phyloP scores from a whole-genome alignment of 2,797 vertebrate species.

The Diglossa cyanea region DNA sequence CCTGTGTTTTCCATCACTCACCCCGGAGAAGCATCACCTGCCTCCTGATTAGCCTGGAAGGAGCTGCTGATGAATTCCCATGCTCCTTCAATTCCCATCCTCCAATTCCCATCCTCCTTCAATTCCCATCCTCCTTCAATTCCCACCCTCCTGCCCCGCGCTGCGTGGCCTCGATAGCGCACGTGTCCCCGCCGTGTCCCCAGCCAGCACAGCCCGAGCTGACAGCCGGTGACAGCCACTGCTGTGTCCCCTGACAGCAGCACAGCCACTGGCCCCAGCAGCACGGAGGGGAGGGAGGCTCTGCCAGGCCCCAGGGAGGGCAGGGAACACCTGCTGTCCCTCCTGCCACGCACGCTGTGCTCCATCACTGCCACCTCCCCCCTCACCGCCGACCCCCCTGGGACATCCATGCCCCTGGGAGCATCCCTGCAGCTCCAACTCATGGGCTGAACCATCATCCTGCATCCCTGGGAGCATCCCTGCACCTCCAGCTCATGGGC shows the following conservation, averaged over 20 bases:
- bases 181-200: not conserved
- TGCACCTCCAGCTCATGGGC: no score
- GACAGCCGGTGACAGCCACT: not conserved
- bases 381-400: not conserved
- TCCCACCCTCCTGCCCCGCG: not conserved
- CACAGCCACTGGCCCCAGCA: not conserved
- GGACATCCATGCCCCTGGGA: not conserved
- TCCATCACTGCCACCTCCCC: not conserved
- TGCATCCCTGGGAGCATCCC: not conserved
- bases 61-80: not conserved
- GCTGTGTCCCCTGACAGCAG: not conserved
- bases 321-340: not conserved
- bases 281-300: not conserved
- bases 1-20: not conserved
- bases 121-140: not conserved
- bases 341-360: fast-evolving
- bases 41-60: not conserved
- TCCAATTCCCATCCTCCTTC: constrained; percentile 11
- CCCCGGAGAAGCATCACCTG: not conserved
- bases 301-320: not conserved
- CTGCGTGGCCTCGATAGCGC: not conserved
- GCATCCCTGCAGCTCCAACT: not conserved
- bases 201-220: not conserved
- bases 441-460: fast-evolving
- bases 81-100: constrained; percentile 8